A percentile compares a stretch with the other conserved stretches of the same genome.
Evolutionary conservation across 2,888 invertebrate genomes (phyloP).

Genomic region (Bombylius discolor): DNA sequence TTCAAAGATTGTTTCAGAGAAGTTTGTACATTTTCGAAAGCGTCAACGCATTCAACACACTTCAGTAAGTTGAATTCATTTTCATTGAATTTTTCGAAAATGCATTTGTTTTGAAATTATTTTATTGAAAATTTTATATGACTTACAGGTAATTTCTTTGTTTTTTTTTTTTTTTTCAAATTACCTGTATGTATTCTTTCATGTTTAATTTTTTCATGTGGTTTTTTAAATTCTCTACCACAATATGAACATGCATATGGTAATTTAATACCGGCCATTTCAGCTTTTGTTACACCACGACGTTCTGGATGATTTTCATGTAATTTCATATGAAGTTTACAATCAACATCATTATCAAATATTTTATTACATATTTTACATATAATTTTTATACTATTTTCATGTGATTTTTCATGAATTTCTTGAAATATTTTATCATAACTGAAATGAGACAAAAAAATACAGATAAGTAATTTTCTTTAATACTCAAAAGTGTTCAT

Average conservation of each 20-base stretch:
- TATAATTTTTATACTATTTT: slow-evolving; percentile 41
- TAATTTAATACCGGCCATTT: slow-evolving; percentile 21
- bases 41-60: too few species aligned
- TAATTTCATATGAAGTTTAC: slow-evolving; percentile 61
- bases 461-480: too few species aligned
- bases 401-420: slow-evolving; percentile 57
- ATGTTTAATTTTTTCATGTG: slow-evolving; percentile 72
- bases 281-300: slow-evolving; percentile 4
- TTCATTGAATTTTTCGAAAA: too few species aligned
- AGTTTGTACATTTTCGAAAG: too few species aligned
- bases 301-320: slow-evolving; percentile 35
- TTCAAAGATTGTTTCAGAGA: too few species aligned
- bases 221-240: slow-evolving; percentile 54
- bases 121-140: too few species aligned
- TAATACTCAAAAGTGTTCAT: too few species aligned
- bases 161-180: not conserved
- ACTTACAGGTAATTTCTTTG: not conserved
- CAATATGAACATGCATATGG: slow-evolving; percentile 62
- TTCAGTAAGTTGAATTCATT: too few species aligned
- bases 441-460: slow-evolving; percentile 1
- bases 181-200: slow-evolving; percentile 67
- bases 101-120: too few species aligned
- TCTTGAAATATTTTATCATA: slow-evolving; percentile 39
- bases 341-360: slow-evolving; percentile 49
- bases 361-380: slow-evolving; percentile 61